Conservation (phyloP, 2,888 invertebrate species). For the Ophioninae sp. region DNA sequence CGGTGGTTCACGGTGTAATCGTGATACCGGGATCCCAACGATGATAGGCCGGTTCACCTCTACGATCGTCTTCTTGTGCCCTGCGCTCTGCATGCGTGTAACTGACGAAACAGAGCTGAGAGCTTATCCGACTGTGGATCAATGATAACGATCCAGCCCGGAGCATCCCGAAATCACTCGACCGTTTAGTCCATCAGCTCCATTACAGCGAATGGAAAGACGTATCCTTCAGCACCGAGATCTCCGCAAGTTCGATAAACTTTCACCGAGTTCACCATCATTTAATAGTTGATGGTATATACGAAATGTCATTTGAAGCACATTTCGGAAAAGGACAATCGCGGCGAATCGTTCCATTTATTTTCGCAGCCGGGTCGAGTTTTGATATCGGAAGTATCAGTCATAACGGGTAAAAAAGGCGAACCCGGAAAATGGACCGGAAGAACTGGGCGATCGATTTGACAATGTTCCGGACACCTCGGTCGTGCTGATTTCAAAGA, state of each 20-base stretch:
- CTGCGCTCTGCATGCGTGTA: conserved; percentile 7
- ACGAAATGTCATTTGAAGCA: neutral
- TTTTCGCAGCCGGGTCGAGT: neutral
- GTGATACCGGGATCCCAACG: conserved; percentile 38
- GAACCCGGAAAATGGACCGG: neutral
- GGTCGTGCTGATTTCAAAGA: neutral
- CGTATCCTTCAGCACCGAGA: conserved; percentile 5
- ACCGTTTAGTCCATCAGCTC: conserved; percentile 16
- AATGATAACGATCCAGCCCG: conserved; percentile 9
- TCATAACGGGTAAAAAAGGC: neutral
- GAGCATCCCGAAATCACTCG: conserved; percentile 21
- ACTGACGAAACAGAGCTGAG: conserved; percentile 2
- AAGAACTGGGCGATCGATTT: neutral
- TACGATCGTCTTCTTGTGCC: conserved; percentile 15
- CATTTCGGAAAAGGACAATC: neutral
- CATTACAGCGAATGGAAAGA: conserved; percentile 14
- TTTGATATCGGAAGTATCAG: neutral
- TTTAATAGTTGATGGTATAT: neutral
- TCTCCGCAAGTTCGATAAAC: conserved; percentile 22
- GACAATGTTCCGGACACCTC: neutral
- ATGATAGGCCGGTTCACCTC: conserved; percentile 16
- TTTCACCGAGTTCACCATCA: conserved; percentile 17
- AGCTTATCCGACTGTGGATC: conserved; percentile 11
- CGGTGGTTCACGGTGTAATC: conserved; percentile 60
- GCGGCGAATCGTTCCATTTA: neutral